Percentiles rank a stretch among this genome's conserved stretches.
These are phyloP conservation scores for Helleia helle DNA, from an alignment of 2,888 invertebrate species.

Conservation along the genomic window DNA sequence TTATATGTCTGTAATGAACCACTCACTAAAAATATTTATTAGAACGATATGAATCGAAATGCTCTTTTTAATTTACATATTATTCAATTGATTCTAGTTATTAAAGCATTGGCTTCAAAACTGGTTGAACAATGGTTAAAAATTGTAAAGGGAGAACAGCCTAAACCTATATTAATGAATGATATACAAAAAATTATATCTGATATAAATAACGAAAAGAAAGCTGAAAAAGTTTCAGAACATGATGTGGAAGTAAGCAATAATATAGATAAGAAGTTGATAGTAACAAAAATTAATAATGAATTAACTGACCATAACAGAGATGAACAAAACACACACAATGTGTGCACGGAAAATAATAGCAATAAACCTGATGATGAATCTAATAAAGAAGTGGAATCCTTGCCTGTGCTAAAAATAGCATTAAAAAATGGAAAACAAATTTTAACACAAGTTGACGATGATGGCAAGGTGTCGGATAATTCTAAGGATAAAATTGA, in stretches of 20 bases:
- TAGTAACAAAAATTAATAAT: not conserved
- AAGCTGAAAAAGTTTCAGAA: conserved; percentile 18
- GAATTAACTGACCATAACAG: not conserved
- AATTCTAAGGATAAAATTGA: conserved; percentile 40
- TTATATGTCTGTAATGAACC: too few species aligned
- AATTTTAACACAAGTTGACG: conserved; percentile 75
- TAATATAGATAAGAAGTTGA: not conserved
- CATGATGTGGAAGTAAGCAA: not conserved
- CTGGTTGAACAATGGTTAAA: conserved; percentile 93
- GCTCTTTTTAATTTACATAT: not conserved
- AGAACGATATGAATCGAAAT: not conserved
- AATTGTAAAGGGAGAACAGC: conserved; percentile 86
- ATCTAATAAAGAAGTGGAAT: conserved; percentile 38
- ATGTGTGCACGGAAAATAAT: conserved; percentile 8
- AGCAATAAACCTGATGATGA: conserved; percentile 26
- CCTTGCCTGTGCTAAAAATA: conserved; percentile 72
- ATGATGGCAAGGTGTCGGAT: conserved; percentile 36
- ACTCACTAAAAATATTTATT: too few species aligned
- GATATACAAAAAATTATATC: conserved; percentile 54
- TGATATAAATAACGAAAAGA: conserved; percentile 29
- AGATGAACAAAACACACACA: not conserved
- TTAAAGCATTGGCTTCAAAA: conserved; percentile 83
- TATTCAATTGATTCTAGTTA: conserved; percentile 70
- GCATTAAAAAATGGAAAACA: conserved; percentile 83
- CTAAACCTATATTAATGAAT: conserved; percentile 46